Evolutionary conservation across 1,140 invertebrate species (phyloP).

Genomic region (Diprion similis): DNA sequence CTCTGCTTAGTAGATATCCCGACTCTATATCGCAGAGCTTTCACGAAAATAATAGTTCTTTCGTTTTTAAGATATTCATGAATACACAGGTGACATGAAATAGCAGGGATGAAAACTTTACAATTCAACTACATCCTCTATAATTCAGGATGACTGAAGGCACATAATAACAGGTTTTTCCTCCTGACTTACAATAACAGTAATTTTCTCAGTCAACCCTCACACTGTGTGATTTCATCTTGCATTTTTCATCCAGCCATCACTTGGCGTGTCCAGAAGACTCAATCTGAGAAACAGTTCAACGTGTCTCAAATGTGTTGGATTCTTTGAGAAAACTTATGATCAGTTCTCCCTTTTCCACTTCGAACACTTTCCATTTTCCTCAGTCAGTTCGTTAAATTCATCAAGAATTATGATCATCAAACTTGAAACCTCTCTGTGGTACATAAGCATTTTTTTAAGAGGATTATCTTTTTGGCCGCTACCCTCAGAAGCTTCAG

Average conservation of each 20-base stretch:
- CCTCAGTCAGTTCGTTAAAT: neutral
- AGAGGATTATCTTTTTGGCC: neutral
- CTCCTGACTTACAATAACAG: neutral
- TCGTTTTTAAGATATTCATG: too few relatives aligned
- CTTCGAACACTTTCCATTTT: neutral
- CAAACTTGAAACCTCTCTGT: neutral
- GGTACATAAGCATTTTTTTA: conserved; percentile 5
- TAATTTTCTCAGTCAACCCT: conserved; percentile 1
- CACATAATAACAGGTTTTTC: neutral
- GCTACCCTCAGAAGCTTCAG: neutral
- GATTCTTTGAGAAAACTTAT: too few relatives aligned
- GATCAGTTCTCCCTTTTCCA: too few relatives aligned
- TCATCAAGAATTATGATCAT: conserved; percentile 9
- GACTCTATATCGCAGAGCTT: too few relatives aligned
- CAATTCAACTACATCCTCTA: neutral
- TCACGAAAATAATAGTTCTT: too few relatives aligned
- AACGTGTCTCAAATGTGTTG: neutral
- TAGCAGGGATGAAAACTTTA: neutral
- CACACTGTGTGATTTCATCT: neutral
- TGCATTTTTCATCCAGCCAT: neutral
- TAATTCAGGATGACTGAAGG: neutral
- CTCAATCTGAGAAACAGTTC: neutral
- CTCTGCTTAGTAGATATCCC: too few relatives aligned
- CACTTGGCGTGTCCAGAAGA: neutral
- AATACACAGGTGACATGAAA: neutral